Evolutionary conservation across 2,113 vertebrate genomes (phyloP).

Genomic region (Microcebus lehilahytsara): DNA sequence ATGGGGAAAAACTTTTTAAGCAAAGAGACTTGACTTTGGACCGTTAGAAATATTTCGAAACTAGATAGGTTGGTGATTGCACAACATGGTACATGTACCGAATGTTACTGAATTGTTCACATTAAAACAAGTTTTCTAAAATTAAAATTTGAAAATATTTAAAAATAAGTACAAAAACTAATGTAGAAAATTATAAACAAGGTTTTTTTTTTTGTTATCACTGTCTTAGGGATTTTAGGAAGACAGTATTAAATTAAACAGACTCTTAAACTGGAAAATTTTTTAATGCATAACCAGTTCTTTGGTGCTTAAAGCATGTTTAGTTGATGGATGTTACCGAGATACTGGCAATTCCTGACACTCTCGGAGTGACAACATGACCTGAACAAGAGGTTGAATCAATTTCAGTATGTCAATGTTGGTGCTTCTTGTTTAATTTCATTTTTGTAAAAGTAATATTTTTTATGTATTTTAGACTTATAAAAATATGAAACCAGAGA

Average conservation of each 20-base stretch:
- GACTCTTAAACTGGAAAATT: not conserved
- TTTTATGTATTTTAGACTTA: not conserved
- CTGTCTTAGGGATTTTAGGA: not conserved
- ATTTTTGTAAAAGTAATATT: not conserved
- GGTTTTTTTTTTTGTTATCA: not conserved
- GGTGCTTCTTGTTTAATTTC: not conserved
- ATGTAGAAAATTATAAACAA: not conserved
- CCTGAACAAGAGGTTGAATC: not conserved
- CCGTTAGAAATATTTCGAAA: not conserved
- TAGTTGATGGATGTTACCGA: not conserved
- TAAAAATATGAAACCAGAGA: not conserved
- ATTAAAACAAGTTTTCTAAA: not conserved
- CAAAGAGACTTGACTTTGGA: not conserved
- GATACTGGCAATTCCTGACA: not conserved
- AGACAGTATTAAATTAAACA: not conserved
- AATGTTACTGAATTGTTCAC: not conserved
- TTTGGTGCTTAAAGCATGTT: not conserved
- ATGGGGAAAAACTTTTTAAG: not conserved
- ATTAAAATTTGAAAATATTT: not conserved
- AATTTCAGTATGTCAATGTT: not conserved
- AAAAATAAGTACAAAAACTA: not conserved
- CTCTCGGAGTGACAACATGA: not conserved
- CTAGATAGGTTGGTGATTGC: not conserved
- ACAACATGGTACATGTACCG: not conserved
- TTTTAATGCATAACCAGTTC: not conserved